These are phyloP conservation scores for Oryzias woworae DNA, from an alignment of 2,113 vertebrate species.

Conservation along the genomic window DNA sequence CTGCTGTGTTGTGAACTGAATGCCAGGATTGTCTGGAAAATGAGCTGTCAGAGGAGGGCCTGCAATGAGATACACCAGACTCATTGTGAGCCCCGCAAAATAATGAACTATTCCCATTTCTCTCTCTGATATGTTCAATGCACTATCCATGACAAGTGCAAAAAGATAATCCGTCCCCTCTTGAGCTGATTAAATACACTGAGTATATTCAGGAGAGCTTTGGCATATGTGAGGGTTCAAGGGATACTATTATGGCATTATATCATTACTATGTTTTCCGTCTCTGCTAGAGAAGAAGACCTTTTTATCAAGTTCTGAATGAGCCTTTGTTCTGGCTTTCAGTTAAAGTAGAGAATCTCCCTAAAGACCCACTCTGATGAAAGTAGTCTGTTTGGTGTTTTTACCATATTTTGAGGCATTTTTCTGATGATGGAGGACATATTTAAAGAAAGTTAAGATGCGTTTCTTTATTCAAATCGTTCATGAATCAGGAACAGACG, in stretches of 20 bases:
- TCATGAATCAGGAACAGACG: no score
- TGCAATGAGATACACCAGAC: constrained; percentile 76
- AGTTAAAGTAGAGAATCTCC: neutral
- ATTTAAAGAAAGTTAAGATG: no score
- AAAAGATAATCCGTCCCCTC: constrained; percentile 71
- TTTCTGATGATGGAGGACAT: no score
- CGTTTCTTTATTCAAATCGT: no score
- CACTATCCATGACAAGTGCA: constrained; percentile 75
- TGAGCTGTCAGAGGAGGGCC: constrained; percentile 77
- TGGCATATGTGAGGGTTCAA: constrained; percentile 51
- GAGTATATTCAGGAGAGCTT: constrained; percentile 56
- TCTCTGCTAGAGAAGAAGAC: constrained; percentile 33
- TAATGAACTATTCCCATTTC: constrained; percentile 76
- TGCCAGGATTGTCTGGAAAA: constrained; percentile 78
- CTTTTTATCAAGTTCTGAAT: constrained; percentile 24
- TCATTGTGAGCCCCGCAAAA: constrained; percentile 74
- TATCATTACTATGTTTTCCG: constrained; percentile 47
- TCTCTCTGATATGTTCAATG: constrained; percentile 74
- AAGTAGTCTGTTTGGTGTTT: no score
- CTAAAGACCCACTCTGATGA: no score
- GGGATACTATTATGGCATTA: constrained; percentile 41
- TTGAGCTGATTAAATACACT: constrained; percentile 74
- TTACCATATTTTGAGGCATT: no score
- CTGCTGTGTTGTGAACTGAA: constrained; percentile 65
- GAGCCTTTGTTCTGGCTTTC: constrained; percentile 1